These are phyloP conservation scores for Sminthopsis crassicaudata DNA, from an alignment of 2,113 vertebrate genomes.

Conservation along the genomic window DNA sequence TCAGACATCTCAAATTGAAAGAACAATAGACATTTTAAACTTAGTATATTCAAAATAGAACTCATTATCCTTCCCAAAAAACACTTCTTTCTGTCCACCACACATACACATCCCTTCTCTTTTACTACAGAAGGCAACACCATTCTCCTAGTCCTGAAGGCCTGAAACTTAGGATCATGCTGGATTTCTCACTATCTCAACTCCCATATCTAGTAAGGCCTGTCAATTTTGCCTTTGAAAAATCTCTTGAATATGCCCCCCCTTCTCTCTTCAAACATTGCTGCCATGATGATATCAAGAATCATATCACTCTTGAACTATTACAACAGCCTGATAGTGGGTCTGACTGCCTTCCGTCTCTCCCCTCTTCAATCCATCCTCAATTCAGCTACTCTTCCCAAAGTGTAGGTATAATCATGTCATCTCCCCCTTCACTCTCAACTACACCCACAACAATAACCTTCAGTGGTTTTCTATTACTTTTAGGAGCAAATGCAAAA, in stretches of 20 bases:
- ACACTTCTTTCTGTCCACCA: too few species aligned
- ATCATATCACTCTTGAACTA: background rate
- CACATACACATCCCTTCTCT: too few species aligned
- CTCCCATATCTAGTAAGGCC: too few species aligned
- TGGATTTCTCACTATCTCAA: too few species aligned
- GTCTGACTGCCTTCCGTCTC: background rate
- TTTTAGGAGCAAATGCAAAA: background rate
- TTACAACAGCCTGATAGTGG: background rate
- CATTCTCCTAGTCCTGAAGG: too few species aligned
- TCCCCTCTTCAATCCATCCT: background rate
- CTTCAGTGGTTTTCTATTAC: background rate
- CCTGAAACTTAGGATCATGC: too few species aligned
- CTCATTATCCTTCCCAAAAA: too few species aligned
- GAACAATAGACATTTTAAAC: too few species aligned
- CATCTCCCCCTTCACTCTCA: background rate
- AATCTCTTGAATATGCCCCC: background rate
- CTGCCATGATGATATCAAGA: background rate
- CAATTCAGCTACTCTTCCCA: background rate
- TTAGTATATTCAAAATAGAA: too few species aligned
- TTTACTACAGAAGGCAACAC: too few species aligned
- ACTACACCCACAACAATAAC: background rate
- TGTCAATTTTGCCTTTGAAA: background rate
- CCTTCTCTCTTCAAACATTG: background rate
- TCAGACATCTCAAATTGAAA: too few species aligned
- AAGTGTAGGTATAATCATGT: background rate